Evolutionary conservation across 2,113 vertebrate species (phyloP).

Genomic region (Arothron firmamentum): DNA sequence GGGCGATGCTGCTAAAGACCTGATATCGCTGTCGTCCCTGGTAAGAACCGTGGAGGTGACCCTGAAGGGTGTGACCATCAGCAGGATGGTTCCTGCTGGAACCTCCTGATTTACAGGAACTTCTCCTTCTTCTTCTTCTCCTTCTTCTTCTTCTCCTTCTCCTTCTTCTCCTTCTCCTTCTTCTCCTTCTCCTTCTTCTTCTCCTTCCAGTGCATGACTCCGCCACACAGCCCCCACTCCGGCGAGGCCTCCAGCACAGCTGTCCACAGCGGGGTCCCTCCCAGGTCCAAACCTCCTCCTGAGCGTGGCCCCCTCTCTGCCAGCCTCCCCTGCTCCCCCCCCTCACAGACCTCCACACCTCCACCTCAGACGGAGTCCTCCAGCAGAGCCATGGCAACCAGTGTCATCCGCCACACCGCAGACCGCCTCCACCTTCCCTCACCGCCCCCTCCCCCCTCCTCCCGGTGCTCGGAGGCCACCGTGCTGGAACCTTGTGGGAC

Average conservation of each 20-base stretch:
- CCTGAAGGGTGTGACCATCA: too few relatives aligned
- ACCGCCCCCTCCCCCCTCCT: conserved; percentile 8
- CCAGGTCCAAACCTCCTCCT: conserved; percentile 59
- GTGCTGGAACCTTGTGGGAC: conserved; percentile 8
- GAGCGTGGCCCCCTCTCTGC: too few relatives aligned
- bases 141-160: too few relatives aligned
- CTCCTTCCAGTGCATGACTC: conserved; percentile 89
- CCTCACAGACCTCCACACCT: conserved; percentile 15
- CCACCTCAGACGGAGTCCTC: conserved; percentile 33
- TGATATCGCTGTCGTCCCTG: conserved; percentile 84
- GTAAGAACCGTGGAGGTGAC: conserved; percentile 81
- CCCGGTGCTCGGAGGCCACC: conserved; percentile 32
- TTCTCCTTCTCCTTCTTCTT: too few relatives aligned
- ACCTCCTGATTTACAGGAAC: too few relatives aligned
- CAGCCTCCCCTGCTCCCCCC: not conserved
- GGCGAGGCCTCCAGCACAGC: conserved; percentile 71
- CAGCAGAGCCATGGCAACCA: conserved; percentile 80
- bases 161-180: too few relatives aligned
- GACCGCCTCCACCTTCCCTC: conserved; percentile 58
- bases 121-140: too few relatives aligned
- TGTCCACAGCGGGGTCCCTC: conserved; percentile 43
- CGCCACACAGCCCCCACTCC: conserved; percentile 92
- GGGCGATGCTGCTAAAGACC: conserved; percentile 80
- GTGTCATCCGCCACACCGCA: conserved; percentile 86
- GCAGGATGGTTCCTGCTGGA: too few relatives aligned